phyloP scores from a whole-genome alignment of 2,113 vertebrate genomes.

The Strix aluco region DNA sequence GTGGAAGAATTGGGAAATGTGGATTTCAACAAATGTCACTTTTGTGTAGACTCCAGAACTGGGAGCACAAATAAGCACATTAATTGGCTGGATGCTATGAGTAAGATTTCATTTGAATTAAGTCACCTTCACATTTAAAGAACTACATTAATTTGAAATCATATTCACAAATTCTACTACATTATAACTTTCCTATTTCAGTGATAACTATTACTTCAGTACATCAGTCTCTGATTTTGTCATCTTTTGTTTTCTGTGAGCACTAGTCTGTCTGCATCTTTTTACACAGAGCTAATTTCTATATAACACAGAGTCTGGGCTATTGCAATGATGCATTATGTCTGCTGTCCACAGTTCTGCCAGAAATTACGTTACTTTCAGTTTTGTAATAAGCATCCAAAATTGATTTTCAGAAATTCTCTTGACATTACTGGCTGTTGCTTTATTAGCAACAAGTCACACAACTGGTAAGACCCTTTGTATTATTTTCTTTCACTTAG shows the following conservation, averaged over 20 bases:
- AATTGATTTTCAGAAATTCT: conserved; percentile 8
- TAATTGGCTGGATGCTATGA: rapidly evolving
- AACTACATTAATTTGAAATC: background rate
- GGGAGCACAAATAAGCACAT: background rate
- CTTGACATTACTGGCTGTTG: background rate
- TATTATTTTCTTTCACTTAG: background rate
- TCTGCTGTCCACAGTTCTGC: background rate
- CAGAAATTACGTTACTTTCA: conserved; percentile 27
- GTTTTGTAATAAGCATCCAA: background rate
- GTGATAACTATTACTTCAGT: background rate
- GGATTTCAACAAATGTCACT: background rate
- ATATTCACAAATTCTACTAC: background rate
- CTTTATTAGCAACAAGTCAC: background rate
- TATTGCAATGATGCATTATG: background rate
- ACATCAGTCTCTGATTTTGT: background rate
- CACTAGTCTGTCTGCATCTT: background rate
- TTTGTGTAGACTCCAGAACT: background rate
- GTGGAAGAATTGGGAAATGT: rapidly evolving
- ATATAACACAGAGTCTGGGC: background rate
- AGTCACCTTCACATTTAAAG: background rate
- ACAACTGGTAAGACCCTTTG: background rate
- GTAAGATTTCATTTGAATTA: background rate
- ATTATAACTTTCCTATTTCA: background rate
- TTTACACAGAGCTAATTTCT: background rate
- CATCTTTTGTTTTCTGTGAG: background rate